A percentile compares a stretch with the other conserved stretches of the same genome.
Evolutionary conservation across 1,140 invertebrate species (phyloP).

Genomic region (Bombus soroeensis): DNA sequence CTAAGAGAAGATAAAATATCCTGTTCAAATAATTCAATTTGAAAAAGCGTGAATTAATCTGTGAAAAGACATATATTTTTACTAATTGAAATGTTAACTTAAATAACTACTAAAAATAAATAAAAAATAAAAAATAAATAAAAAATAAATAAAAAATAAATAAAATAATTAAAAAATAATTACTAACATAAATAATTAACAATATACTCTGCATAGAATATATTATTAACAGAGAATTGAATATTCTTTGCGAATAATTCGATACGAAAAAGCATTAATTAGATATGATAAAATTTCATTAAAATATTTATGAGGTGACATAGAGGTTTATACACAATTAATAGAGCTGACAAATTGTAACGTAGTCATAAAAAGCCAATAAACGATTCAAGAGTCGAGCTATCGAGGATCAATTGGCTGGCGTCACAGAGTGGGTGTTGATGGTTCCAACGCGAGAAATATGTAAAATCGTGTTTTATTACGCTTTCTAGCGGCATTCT

Average conservation of each 20-base stretch:
- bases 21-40: neutral
- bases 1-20: neutral
- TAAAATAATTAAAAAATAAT: no score
- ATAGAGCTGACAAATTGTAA: neutral
- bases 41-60: neutral
- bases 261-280: no score
- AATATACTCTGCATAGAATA: no score
- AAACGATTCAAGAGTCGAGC: neutral
- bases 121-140: no score
- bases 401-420: neutral
- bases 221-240: neutral
- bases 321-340: neutral
- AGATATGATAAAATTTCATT: no score
- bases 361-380: neutral
- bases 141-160: no score
- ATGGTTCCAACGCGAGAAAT: neutral
- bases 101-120: no score
- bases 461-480: slow-evolving; percentile 27
- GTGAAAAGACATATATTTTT: neutral
- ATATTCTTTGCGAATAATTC: neutral
- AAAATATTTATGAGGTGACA: neutral
- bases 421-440: neutral
- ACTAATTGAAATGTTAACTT: no score
- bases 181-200: no score
- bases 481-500: neutral